Base-by-base conservation (phyloP, 1,140 invertebrate genomes). In the Sinella curviseta region DNA sequence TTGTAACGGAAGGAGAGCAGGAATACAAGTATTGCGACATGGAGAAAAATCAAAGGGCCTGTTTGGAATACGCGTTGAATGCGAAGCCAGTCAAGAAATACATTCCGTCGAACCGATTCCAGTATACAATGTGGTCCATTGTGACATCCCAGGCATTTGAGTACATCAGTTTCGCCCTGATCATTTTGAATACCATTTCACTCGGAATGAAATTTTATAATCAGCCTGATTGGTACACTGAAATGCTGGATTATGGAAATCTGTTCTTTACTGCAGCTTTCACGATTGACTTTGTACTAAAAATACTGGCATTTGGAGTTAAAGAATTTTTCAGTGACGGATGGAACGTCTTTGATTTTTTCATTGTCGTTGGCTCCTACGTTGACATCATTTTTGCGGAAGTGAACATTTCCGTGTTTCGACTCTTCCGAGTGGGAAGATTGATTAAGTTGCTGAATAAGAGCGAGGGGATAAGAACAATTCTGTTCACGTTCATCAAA, bases 51-150 rank as follows among this genome's bases (percentile, higher is more conserved):
- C 97, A 94, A 92, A 91, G 98, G 83, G 99, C 99, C 87, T 99
- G 98, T 87, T 98, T 99, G 85, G 97, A 99, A 88, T 99, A 99
- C 89, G 98, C 98, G 33, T 87, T 99, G 83, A 99, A 98, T 90
- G 98, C 97, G 20, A 98, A 98, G 88, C 97, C 98, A 0, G 94
- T 98, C 30, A 89, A 93, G 77, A 92, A 97, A 73, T 99, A 99
- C 88, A 99, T 99, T 89, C 98, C 98, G 17, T 97, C 99, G 86
- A 95, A 97, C 86, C 91, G 95, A 80, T 94, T 98, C 85, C 98
- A 99, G 87, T 99, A 99, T 88, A 97, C 97, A 90, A 93, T 99
- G 24, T 99, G 98, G 98, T 98, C 97, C 96, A 97, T 99, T 88
- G 97, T 99, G 17, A 99, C 98, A 12, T 99, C 98, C 16, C 95